These are phyloP conservation scores for Agrochola macilenta DNA, from an alignment of 2,888 invertebrate genomes.

Conservation along the genomic window DNA sequence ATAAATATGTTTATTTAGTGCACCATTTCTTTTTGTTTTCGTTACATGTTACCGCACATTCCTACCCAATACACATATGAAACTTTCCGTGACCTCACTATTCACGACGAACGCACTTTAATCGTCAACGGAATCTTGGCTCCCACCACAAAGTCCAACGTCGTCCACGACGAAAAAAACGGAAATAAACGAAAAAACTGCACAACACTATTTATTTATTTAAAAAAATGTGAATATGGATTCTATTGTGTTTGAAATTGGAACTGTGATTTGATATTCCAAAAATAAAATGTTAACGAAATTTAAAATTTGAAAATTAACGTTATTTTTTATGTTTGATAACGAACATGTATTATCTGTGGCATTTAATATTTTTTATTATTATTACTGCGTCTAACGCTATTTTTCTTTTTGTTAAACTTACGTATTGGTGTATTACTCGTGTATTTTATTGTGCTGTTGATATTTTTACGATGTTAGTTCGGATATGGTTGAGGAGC, in stretches of 20 bases:
- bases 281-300: constrained; percentile 59
- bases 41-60: constrained; percentile 90
- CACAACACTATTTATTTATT: constrained; percentile 41
- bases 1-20: constrained; percentile 88
- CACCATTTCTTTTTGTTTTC: constrained; percentile 90
- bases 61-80: constrained; percentile 86
- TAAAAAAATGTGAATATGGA: constrained; percentile 66
- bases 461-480: constrained; percentile 79
- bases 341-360: constrained; percentile 84
- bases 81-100: constrained; percentile 77
- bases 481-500: constrained; percentile 91
- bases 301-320: constrained; percentile 73
- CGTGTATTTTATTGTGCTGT: constrained; percentile 78
- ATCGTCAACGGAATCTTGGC: constrained; percentile 85
- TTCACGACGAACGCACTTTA: constrained; percentile 72
- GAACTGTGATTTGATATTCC: constrained; percentile 83
- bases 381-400: constrained; percentile 77
- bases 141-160: constrained; percentile 89
- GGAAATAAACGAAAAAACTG: constrained; percentile 81
- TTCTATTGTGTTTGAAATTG: constrained; percentile 78
- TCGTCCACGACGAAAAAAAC: constrained; percentile 90
- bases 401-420: constrained; percentile 71
- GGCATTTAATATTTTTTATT: constrained; percentile 79
- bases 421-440: constrained; percentile 63
- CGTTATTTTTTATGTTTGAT: constrained; percentile 69